Percentiles rank a stretch among this genome's conserved stretches.
These are phyloP conservation scores for Sepioteuthis lessoniana DNA, from an alignment of 2,888 invertebrate genomes.

Conservation along the genomic window DNA sequence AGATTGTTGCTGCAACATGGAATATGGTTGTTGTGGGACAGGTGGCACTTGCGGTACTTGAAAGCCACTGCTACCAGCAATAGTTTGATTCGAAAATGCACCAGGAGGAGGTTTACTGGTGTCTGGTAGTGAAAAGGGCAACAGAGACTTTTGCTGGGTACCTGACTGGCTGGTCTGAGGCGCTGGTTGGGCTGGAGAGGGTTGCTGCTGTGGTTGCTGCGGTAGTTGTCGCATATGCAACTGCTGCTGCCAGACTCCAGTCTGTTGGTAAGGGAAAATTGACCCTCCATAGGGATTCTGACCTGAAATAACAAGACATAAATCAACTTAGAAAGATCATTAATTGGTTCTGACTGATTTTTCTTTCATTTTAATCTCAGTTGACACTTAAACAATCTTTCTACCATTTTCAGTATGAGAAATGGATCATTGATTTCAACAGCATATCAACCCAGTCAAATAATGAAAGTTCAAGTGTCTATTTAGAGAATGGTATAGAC, in stretches of 20 bases:
- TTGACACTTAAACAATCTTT: too few species aligned
- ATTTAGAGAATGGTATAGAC: too few species aligned
- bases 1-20: background rate
- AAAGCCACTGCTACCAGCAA: background rate
- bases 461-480: too few species aligned
- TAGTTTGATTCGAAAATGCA: slow-evolving; percentile 40
- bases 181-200: background rate
- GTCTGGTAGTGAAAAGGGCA: slow-evolving; percentile 49
- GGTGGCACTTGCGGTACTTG: background rate
- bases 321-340: background rate
- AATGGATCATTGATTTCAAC: too few species aligned
- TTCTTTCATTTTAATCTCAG: too few species aligned
- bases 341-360: too few species aligned
- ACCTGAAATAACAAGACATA: slow-evolving; percentile 10
- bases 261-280: slow-evolving; percentile 43
- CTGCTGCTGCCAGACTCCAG: slow-evolving; percentile 50
- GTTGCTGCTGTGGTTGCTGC: slow-evolving; percentile 55
- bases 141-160: slow-evolving; percentile 25
- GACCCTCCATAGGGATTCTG: slow-evolving; percentile 37
- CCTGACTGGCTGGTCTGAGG: background rate
- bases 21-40: slow-evolving; percentile 39
- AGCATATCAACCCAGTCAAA: too few species aligned
- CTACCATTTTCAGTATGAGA: too few species aligned
- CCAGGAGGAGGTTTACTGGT: slow-evolving; percentile 45
- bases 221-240: slow-evolving; percentile 56